Evolutionary conservation across 2,113 vertebrate genomes (phyloP), one percentile per base, ranked within the genome.

Genomic region (Oenanthe oenanthe): DNA sequence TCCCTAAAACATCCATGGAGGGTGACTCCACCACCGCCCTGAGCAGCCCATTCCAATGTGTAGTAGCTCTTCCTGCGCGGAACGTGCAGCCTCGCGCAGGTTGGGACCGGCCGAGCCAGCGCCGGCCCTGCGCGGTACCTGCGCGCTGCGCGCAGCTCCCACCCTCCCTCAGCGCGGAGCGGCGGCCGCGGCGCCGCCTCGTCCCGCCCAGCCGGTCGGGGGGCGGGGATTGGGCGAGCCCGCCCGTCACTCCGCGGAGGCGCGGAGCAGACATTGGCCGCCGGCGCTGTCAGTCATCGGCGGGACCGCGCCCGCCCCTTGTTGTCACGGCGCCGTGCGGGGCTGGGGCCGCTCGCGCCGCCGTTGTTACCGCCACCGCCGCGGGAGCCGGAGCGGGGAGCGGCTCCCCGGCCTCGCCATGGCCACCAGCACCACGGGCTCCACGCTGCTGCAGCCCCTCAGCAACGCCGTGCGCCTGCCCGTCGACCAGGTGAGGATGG

Each of bases 391-490:
- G 68, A 74, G 58, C 24, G 31, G 56, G 65, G 60, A 81, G 90
- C 73, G 81, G 65, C 42, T 51, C 34, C 31, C 32, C 22, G 67
- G 61, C 58, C 61, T 91, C 95, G 98, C 98, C 98, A 99, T 99
- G 99, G 98, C 98, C 98, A 96, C 98, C 97, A 96, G 98, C 98
- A 97, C 98, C 95, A 99, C 99, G 32, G 99, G 99, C 96, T 99
- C 98, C 95, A 98, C 98, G 96, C 97, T 99, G 93, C 96, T 99
- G 97, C 98, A 99, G 98, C 99, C 99, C 62, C 98, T 99, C 97
- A 99, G 99, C 98, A 98, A 98, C 85, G 98, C 99, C 56, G 98
- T 99, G 93, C 99, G 98, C 91, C 98, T 99, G 89, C 99, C 99
- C 34, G 97, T 99, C 86, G 99, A 99, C 96, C 99, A 99, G 99